These are phyloP conservation scores for Steinernema scapterisci DNA, from an alignment of 2,888 invertebrate species.

Conservation along the genomic window DNA sequence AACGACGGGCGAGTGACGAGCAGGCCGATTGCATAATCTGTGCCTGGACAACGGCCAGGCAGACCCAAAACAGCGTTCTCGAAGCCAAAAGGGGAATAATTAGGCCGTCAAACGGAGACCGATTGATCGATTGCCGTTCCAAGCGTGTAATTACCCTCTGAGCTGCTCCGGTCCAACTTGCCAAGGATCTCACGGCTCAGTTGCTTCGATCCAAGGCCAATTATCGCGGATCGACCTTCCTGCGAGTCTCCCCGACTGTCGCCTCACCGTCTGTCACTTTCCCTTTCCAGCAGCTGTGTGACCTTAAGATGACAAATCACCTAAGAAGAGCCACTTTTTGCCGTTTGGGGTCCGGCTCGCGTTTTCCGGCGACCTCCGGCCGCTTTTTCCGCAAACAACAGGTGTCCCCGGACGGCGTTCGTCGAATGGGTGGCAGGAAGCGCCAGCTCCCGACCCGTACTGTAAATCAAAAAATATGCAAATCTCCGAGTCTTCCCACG, in stretches of 20 bases:
- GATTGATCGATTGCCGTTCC: conserved; percentile 23
- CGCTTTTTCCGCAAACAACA: conserved; percentile 17
- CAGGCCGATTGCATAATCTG: conserved; percentile 20
- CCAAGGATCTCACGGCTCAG: conserved; percentile 1
- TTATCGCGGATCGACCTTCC: conserved; percentile 10
- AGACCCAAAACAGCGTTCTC: neutral
- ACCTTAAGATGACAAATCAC: neutral
- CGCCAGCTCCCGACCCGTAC: conserved; percentile 14
- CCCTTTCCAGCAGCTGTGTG: conserved; percentile 12
- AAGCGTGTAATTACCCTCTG: conserved; percentile 9
- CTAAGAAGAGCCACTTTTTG: neutral
- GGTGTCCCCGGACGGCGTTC: conserved; percentile 21
- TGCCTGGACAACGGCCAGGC: neutral
- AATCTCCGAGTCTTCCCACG: conserved; percentile 22
- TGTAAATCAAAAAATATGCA: conserved; percentile 23
- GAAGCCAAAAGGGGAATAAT: conserved; percentile 5
- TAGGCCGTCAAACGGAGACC: conserved; percentile 23
- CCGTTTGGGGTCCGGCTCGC: neutral
- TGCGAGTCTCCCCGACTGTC: conserved; percentile 18
- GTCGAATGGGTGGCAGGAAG: conserved; percentile 30
- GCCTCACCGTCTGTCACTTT: conserved; percentile 31
- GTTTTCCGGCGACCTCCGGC: neutral
- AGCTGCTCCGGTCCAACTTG: neutral
- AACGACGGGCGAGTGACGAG: neutral
- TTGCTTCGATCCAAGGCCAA: neutral